Evolutionary conservation across 2,113 vertebrate genomes (phyloP), one percentile per base, ranked within the genome.

Genomic region (Chionomys nivalis): DNA sequence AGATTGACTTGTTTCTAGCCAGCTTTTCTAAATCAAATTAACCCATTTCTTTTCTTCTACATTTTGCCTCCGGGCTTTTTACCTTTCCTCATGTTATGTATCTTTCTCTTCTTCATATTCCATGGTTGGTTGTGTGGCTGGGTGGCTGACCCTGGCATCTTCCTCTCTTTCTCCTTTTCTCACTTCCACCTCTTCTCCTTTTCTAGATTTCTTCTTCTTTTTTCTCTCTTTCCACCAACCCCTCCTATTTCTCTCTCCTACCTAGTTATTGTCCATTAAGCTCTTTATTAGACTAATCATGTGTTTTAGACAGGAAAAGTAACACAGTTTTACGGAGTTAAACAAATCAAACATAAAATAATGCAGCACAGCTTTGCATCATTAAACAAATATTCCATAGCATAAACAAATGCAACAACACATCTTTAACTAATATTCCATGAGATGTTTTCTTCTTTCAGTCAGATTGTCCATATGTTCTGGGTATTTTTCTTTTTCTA

Each of bases 401-500:
- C 36, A 73, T 73, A 73, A 73, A 39, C 8, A 19, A 72, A n/a
- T 39, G 19, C 9, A 73, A 39, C n/a, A 39, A 39, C n/a, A 39
- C 19, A 39, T 73, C 70, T 73, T 73, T 16, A 73, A 73, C 36
- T 39, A 39, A 39, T 73, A 39, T 39, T 39, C 7, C 70, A 39
- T 21, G 19, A 39, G 36, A 73, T 21, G 8, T 44, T 92, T 93
- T 3, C 12, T 14, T 89, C 14, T 77, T 44, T 88, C 39, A 33
- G 13, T 36, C 95, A 42, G 8, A 75, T 79, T 68, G 68, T 11
- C 3, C 31, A 61, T 87, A 3, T 90, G 7, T 26, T 90, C 85
- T 90, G 58, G 58, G 19, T 90, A 28, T 2, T 91, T 92, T 96
- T 90, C 31, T 63, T 87, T 75, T 94, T 92, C 0, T 13, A 49